Evolutionary conservation across 2,888 invertebrate genomes (phyloP).

Genomic region (Zelleria hepariella): DNA sequence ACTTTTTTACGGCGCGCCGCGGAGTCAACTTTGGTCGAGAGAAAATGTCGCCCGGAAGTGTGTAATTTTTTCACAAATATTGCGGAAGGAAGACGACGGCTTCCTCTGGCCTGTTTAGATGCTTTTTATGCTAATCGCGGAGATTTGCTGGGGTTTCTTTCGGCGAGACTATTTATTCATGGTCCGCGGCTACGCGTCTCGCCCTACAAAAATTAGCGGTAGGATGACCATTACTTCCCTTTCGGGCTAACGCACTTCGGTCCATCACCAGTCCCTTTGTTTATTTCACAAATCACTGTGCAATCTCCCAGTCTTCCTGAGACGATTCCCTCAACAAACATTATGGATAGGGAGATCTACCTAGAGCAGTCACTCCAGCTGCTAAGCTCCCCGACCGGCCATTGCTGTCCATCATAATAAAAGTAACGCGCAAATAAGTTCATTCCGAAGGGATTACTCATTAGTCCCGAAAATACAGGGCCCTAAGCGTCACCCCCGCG

Average conservation of each 20-base stretch:
- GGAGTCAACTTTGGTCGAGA: slow-evolving; percentile 26
- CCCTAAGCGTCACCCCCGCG: slow-evolving; percentile 22
- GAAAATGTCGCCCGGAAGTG: slow-evolving; percentile 63
- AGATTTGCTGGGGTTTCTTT: slow-evolving; percentile 64
- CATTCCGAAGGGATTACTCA: slow-evolving; percentile 3
- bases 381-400: background rate
- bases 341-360: background rate
- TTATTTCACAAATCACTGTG: background rate
- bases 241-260: background rate
- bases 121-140: slow-evolving; percentile 68
- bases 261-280: slow-evolving; percentile 2
- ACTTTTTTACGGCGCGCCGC: slow-evolving; percentile 38
- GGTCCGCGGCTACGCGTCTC: slow-evolving; percentile 30
- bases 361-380: background rate
- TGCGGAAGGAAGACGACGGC: slow-evolving; percentile 64
- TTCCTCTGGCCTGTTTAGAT: slow-evolving; percentile 64
- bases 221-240: slow-evolving; percentile 18
- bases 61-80: slow-evolving; percentile 68
- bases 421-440: background rate
- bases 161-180: slow-evolving; percentile 61
- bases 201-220: slow-evolving; percentile 49
- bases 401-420: background rate
- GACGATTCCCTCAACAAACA: background rate
- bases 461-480: background rate
- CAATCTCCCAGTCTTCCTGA: background rate